phyloP scores from a whole-genome alignment of 2,113 vertebrate genomes.

The Calypte anna region DNA sequence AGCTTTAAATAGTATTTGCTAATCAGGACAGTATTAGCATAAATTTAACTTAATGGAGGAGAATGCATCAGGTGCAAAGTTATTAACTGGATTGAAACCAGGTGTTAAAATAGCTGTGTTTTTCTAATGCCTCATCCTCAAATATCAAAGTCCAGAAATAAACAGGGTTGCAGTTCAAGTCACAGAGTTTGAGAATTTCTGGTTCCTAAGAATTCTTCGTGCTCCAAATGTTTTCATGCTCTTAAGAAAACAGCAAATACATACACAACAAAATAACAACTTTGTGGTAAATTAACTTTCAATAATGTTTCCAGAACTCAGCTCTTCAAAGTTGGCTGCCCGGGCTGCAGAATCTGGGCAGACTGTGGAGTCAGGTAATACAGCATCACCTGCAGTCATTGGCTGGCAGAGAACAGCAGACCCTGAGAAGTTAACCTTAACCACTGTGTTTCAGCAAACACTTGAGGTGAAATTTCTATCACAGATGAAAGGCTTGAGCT shows the following conservation, averaged over 20 bases:
- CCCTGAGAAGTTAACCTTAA: neutral
- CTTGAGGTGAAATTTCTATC: neutral
- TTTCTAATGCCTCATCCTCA: neutral
- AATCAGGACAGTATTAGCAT: conserved; percentile 58
- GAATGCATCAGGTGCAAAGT: conserved; percentile 19
- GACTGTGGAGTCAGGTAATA: rapidly evolving
- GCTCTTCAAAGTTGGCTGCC: neutral
- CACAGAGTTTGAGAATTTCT: neutral
- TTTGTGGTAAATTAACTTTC: neutral
- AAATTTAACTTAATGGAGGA: conserved; percentile 52
- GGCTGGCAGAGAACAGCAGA: neutral
- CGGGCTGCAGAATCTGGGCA: neutral
- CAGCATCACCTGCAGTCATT: neutral
- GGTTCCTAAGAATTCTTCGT: neutral
- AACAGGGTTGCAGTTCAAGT: neutral
- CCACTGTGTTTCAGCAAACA: neutral
- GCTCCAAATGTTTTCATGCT: neutral
- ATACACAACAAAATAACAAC: neutral
- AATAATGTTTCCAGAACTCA: neutral
- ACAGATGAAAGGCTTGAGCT: neutral
- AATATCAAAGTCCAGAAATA: neutral
- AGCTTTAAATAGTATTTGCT: conserved; percentile 58
- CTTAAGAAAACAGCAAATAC: neutral
- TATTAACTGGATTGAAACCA: conserved; percentile 52
- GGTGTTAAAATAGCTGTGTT: conserved; percentile 51